A percentile compares a stretch with the other conserved stretches of the same genome.
Evolutionary conservation across 2,888 invertebrate species (phyloP).

Genomic region (Eucera pruinosa): DNA sequence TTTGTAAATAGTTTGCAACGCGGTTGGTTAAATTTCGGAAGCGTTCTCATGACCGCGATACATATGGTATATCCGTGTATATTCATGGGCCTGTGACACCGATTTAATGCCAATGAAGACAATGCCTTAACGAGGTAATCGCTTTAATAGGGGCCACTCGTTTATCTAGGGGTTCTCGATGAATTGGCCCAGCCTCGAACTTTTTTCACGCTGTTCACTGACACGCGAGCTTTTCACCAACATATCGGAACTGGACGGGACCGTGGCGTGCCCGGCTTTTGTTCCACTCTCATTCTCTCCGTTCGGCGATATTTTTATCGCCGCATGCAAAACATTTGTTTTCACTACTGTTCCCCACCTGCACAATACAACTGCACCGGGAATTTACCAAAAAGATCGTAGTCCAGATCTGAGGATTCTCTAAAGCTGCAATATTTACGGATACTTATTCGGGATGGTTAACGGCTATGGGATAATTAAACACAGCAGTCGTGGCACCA

Average conservation of each 20-base stretch:
- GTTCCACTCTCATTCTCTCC: background rate
- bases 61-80: slow-evolving; percentile 47
- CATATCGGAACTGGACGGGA: background rate
- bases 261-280: background rate
- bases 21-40: slow-evolving; percentile 42
- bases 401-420: background rate
- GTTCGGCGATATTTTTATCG: background rate
- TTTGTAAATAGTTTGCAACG: slow-evolving; percentile 18
- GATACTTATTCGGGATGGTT: too few species aligned
- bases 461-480: background rate
- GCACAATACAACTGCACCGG: background rate
- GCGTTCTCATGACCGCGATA: slow-evolving; percentile 54
- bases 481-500: background rate
- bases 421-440: background rate
- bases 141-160: slow-evolving; percentile 75
- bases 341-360: background rate
- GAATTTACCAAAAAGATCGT: background rate
- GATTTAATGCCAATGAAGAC: slow-evolving; percentile 76
- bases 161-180: slow-evolving; percentile 63
- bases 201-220: slow-evolving; percentile 58
- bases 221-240: slow-evolving; percentile 18
- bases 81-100: slow-evolving; percentile 66
- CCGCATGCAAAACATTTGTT: background rate
- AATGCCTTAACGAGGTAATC: slow-evolving; percentile 81
- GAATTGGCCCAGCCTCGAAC: slow-evolving; percentile 57